phyloP scores from a whole-genome alignment of 53 echinoderm and acorn worm species.

The Patiria pectinifera region DNA sequence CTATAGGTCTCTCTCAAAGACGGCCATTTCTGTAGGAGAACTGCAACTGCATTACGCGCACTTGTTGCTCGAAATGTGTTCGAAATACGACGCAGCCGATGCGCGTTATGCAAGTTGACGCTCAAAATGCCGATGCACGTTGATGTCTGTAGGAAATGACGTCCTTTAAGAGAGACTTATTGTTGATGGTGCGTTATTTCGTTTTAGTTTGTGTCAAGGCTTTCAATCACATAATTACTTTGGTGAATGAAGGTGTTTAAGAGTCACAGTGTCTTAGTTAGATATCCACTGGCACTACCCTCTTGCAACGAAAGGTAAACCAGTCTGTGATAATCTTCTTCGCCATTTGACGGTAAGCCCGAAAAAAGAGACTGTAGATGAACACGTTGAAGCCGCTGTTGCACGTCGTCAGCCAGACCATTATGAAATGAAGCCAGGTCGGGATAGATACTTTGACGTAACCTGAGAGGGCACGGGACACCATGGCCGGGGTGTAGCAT shows the following conservation, averaged over 20 bases:
- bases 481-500: neutral
- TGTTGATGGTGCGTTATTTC: too few species aligned
- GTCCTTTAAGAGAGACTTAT: too few species aligned
- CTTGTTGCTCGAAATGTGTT: too few species aligned
- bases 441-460: neutral
- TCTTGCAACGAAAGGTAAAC: neutral
- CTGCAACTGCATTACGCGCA: too few species aligned
- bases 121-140: too few species aligned
- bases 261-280: neutral
- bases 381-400: constrained; percentile 10
- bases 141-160: too few species aligned
- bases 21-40: too few species aligned
- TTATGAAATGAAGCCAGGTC: neutral
- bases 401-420: neutral
- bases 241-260: neutral
- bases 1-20: too few species aligned
- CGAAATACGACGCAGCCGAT: too few species aligned
- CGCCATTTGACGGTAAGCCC: neutral
- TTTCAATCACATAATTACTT: neutral
- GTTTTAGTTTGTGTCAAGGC: too few species aligned
- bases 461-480: neutral
- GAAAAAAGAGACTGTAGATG: constrained; percentile 12
- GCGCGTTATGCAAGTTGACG: too few species aligned
- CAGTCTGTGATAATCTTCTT: neutral
- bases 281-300: neutral